Evolutionary conservation across 2,797 vertebrate species (phyloP), one percentile per base, ranked within the genome.

Genomic region (Ptychobarbus kaznakovi): DNA sequence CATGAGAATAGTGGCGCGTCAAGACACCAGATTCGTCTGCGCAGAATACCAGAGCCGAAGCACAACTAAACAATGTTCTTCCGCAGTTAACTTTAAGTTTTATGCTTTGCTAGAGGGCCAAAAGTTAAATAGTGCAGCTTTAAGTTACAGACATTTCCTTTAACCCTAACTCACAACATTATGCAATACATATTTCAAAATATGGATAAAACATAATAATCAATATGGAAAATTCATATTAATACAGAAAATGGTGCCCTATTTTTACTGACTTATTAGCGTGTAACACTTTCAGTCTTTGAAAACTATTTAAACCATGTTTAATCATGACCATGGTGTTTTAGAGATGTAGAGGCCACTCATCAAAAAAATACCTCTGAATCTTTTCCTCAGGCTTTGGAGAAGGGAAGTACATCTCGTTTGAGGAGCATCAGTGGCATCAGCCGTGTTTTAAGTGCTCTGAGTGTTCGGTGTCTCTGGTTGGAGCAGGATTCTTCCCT

Each of bases 361-460:
- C 11, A 6, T 38, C 3, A 68, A 3, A 20, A 0, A 20, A 51
- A 74, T 13, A 1, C 15, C 15, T 75, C 35, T 77, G 6, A 44
- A 44, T 68, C n/a, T 73, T 44, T 70, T 86, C 7, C 3, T 74
- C 92, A 99, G 98, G 98, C 35, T 96, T 99, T 0, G 97, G 97
- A 42, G 97, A 98, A 85, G 97, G 97, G 51, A 99, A 99, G 93
- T 99, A 99, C 83, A 93, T 99, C 86, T 98, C 97, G 35, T 99
- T 99, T 0, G 96, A 97, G 92, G 97, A 99, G 9, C 95, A 96
- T 15, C 97, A 98, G 92, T 99, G 98, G 98, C 98, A 99, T 90
- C 97, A 97, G 1, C 96, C 97, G 35, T 99, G 98, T 92, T 99
- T 99, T 86, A 98, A 97, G 92, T 99, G 98, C 78, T 97, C 97